Conservation (phyloP, 1,140 invertebrate genomes). For the Drosophila saltans region DNA sequence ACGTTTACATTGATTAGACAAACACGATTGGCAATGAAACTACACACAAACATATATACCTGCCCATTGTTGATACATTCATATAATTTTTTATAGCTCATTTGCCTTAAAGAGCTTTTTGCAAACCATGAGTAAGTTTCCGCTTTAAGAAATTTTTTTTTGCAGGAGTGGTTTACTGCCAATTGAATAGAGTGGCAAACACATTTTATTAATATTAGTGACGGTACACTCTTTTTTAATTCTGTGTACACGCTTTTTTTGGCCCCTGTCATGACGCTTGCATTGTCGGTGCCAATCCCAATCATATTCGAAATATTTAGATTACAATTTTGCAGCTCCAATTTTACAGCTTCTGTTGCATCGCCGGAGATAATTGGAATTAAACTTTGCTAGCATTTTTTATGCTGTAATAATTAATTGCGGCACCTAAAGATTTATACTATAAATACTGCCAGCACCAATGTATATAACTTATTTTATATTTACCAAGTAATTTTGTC, state of each 20-base stretch:
- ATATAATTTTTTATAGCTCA: neutral
- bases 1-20: neutral
- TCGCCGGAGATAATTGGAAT: neutral
- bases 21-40: neutral
- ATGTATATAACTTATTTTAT: neutral
- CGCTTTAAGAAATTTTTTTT: neutral
- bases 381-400: neutral
- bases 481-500: constrained; percentile 15
- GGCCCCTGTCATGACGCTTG: neutral
- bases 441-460: neutral
- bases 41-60: neutral
- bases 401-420: neutral
- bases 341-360: neutral
- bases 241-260: neutral
- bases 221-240: neutral
- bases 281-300: neutral
- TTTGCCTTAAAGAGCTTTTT: neutral
- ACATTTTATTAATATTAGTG: neutral
- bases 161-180: neutral
- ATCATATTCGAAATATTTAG: neutral
- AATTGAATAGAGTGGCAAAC: neutral
- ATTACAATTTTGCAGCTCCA: neutral
- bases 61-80: constrained; percentile 1
- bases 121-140: constrained; percentile 1
- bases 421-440: neutral